These are phyloP conservation scores for Cylas formicarius DNA, from an alignment of 1,140 invertebrate genomes.

Conservation along the genomic window DNA sequence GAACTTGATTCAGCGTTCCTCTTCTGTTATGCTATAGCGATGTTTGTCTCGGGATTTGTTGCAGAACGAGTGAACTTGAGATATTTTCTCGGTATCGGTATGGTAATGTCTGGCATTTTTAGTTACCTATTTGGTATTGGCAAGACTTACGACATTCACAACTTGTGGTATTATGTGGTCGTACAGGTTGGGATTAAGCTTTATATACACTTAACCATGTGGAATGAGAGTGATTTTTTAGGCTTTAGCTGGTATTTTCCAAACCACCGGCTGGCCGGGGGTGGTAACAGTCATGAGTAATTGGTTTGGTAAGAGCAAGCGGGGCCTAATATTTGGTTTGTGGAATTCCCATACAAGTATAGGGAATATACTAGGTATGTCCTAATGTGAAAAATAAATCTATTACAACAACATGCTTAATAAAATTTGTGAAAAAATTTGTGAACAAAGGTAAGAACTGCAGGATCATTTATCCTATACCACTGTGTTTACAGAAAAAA, in stretches of 20 bases:
- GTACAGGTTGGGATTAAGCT: conserved; percentile 65
- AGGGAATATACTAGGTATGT: conserved; percentile 83
- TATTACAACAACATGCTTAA: too few species aligned
- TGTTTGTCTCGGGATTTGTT: conserved; percentile 86
- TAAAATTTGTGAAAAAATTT: too few species aligned
- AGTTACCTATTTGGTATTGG: conserved; percentile 88
- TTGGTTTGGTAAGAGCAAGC: conserved; percentile 90
- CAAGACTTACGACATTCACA: conserved; percentile 75
- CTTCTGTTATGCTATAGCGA: conserved; percentile 86
- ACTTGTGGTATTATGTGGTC: conserved; percentile 75
- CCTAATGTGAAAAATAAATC: not conserved
- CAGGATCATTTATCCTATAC: too few species aligned
- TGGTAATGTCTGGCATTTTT: conserved; percentile 82
- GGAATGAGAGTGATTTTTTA: too few species aligned
- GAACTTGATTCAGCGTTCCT: conserved; percentile 87
- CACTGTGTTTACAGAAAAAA: too few species aligned
- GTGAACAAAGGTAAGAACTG: too few species aligned
- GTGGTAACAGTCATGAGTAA: conserved; percentile 90
- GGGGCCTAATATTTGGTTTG: conserved; percentile 89
- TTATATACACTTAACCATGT: conserved; percentile 1
- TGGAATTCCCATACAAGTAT: conserved; percentile 96
- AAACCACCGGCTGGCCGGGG: conserved; percentile 87
- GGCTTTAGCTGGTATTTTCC: conserved; percentile 74
- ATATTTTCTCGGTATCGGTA: conserved; percentile 84
- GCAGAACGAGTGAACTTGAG: conserved; percentile 87